A percentile compares a stretch with the other conserved stretches of the same genome.
phyloP scores from a whole-genome alignment of 2,888 invertebrate species.

The Chloroclystis v-ata region DNA sequence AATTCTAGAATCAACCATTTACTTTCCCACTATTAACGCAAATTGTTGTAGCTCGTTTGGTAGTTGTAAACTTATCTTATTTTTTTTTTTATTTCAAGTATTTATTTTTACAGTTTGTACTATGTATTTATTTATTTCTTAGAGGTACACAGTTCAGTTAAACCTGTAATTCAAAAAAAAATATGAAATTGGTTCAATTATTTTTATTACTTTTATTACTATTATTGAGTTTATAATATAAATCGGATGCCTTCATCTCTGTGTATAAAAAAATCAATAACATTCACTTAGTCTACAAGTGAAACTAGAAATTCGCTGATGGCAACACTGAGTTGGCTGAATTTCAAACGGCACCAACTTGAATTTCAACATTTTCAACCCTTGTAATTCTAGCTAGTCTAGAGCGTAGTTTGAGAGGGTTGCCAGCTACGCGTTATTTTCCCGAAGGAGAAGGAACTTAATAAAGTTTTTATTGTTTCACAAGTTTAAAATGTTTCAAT shows the following conservation, averaged over 20 bases:
- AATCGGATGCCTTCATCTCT: neutral
- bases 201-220: too few species aligned
- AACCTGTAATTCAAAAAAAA: too few species aligned
- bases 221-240: too few species aligned
- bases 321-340: constrained; percentile 8
- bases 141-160: too few species aligned
- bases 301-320: constrained; percentile 6
- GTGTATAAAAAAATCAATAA: neutral
- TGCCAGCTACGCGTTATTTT: constrained; percentile 4
- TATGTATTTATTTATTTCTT: too few species aligned
- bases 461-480: neutral
- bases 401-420: constrained; percentile 3
- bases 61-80: too few species aligned
- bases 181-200: too few species aligned
- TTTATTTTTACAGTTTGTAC: too few species aligned
- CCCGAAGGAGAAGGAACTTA: neutral
- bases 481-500: neutral
- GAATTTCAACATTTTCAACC: constrained; percentile 4
- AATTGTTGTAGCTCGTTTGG: too few species aligned
- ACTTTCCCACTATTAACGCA: too few species aligned
- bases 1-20: too few species aligned
- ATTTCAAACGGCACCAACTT: constrained; percentile 6
- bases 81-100: too few species aligned
- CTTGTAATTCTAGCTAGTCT: constrained; percentile 6
- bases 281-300: neutral